Evolutionary conservation across 2,797 vertebrate genomes (phyloP), one percentile per base, ranked within the genome.

Genomic region (Gymnocypris eckloni): DNA sequence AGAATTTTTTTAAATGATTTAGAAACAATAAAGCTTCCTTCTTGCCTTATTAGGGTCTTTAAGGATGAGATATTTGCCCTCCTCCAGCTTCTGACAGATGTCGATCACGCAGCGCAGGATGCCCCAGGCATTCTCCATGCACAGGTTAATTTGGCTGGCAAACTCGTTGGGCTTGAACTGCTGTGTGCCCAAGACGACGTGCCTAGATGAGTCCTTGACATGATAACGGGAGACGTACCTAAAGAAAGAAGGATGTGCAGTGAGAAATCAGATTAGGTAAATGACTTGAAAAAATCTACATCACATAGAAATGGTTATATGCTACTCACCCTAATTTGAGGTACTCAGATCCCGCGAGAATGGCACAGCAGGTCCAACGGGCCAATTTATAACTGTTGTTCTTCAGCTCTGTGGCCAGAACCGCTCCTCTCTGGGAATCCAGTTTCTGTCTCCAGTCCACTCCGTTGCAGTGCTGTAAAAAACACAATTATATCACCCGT

Each of bases 101-200:
- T 99, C 98, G 4, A 99, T 97, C 93, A 99, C 98, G 0, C 98
- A 99, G 56, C 98, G 97, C 79, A 99, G 94, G 93, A 99, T 99
- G 48, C 98, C 98, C 98, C 98, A 99, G 86, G 97, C 98, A 0
- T 99, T 99, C 95, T 99, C 98, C 93, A 99, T 98, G 84, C 98
- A 99, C 94, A 99, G 95, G 94, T 99, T 99, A 90, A 99, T 99
- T 95, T 99, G 98, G 93, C 98, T 99, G 94, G 98, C 98, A 15
- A 99, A 99, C 94, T 99, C 98, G 43, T 98, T 98, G 66, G 98
- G 98, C 90, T 99, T 99, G 95, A 99, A 99, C 94, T 99, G 98
- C 94, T 99, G 98, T 0, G 98, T 99, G 76, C 98, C 98, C 90
- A 99, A 94, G 92, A 99, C 94, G 83, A 99, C 98, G 0, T 99